Evolutionary conservation across 2,113 vertebrate species (phyloP).

Genomic region (Uria aalge): DNA sequence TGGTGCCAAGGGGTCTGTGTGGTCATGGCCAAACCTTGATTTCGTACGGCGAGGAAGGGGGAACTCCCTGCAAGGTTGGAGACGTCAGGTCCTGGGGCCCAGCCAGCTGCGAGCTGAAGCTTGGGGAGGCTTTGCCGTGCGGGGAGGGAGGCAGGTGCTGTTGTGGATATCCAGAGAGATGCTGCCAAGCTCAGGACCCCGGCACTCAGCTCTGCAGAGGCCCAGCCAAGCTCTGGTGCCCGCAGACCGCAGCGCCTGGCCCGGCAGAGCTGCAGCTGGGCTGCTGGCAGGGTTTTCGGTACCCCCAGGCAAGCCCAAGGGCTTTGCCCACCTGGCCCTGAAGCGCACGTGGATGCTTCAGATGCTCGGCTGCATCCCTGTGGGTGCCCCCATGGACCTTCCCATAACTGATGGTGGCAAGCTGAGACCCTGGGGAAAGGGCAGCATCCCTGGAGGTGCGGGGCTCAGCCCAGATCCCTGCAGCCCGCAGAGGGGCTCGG

Average conservation of each 20-base stretch:
- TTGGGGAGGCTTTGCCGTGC: not conserved
- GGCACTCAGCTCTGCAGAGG: not conserved
- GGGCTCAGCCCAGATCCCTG: not conserved
- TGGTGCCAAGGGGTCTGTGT: not conserved
- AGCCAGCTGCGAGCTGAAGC: not conserved
- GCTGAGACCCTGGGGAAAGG: not conserved
- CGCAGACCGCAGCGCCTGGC: not conserved
- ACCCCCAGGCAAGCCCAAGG: not conserved
- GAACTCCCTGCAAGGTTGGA: not conserved
- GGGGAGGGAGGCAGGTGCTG: not conserved
- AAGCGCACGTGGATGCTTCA: not conserved
- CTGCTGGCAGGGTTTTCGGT: not conserved
- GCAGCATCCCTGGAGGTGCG: accelerated
- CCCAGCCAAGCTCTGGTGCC: not conserved
- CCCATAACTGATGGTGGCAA: not conserved
- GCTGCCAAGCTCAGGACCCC: not conserved
- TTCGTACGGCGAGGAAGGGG: not conserved
- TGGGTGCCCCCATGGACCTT: not conserved
- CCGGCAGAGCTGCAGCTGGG: not conserved
- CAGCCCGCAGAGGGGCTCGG: not conserved
- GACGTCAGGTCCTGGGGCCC: not conserved
- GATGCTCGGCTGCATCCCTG: not conserved
- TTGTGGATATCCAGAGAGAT: not conserved
- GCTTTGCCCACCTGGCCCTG: not conserved
- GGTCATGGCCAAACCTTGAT: not conserved